Evolutionary conservation across 2,113 vertebrate species (phyloP).

Genomic region (Brachirus orientalis): DNA sequence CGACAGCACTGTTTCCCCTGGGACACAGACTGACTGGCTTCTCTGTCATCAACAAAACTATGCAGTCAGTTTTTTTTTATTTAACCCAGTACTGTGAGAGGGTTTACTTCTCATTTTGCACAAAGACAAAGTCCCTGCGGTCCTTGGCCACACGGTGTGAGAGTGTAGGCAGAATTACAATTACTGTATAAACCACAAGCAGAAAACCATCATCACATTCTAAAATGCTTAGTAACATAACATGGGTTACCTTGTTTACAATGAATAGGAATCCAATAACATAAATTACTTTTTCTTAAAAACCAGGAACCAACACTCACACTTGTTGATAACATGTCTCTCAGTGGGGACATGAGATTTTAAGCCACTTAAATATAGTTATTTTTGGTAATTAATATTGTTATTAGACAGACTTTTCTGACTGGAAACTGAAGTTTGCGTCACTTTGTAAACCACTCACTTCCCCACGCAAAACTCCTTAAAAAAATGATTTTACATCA

Average conservation of each 20-base stretch:
- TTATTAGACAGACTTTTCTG: too few relatives aligned
- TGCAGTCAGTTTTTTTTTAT: conserved; percentile 25
- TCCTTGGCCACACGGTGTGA: not conserved
- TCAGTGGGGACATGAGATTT: too few relatives aligned
- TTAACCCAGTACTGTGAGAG: conserved; percentile 3
- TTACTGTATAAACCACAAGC: not conserved
- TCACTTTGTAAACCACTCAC: too few relatives aligned
- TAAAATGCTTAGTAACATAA: not conserved
- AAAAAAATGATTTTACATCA: too few relatives aligned
- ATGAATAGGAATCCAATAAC: too few relatives aligned
- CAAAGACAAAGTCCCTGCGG: not conserved
- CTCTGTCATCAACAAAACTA: conserved; percentile 24
- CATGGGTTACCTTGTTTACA: not conserved
- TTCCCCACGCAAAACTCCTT: too few relatives aligned
- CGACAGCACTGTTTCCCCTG: conserved; percentile 16
- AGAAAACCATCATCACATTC: not conserved
- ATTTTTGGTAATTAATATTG: too few relatives aligned
- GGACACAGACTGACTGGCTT: conserved; percentile 8
- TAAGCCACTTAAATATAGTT: too few relatives aligned
- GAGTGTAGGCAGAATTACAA: not conserved
- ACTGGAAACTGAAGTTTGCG: too few relatives aligned
- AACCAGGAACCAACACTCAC: too few relatives aligned
- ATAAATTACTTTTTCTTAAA: too few relatives aligned
- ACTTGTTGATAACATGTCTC: too few relatives aligned
- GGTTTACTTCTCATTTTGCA: not conserved